phyloP scores from a whole-genome alignment of 1,140 invertebrate species.

The Ceratoteleas bidentatus region DNA sequence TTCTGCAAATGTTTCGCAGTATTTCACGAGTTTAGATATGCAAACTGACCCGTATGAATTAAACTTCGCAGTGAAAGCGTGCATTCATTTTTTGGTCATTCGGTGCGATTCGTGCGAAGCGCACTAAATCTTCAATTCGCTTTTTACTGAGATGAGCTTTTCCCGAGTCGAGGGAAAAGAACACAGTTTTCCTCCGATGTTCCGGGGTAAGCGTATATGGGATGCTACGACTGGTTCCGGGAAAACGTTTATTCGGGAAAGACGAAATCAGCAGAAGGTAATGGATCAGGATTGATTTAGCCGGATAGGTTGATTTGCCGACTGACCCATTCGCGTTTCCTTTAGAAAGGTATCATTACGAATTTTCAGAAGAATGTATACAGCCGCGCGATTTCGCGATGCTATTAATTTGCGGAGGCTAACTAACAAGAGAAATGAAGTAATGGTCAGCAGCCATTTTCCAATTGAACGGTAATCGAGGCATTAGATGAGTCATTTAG shows the following conservation, averaged over 20 bases:
- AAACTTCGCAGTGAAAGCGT: too few species aligned
- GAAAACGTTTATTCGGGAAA: not conserved
- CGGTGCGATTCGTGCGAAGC: too few species aligned
- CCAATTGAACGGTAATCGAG: constrained; percentile 65
- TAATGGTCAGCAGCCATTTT: constrained; percentile 43
- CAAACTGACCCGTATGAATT: too few species aligned
- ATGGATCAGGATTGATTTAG: not conserved
- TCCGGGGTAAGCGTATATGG: constrained; percentile 19
- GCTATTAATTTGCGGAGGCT: constrained; percentile 15
- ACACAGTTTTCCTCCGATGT: constrained; percentile 32
- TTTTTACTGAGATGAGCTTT: too few species aligned
- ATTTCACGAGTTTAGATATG: too few species aligned
- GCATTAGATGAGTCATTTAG: constrained; percentile 61
- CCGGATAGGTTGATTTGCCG: not conserved
- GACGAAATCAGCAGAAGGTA: not conserved
- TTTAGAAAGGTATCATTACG: constrained; percentile 30
- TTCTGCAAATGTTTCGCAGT: too few species aligned
- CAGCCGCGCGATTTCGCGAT: constrained; percentile 5
- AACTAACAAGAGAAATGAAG: constrained; percentile 49
- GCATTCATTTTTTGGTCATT: too few species aligned
- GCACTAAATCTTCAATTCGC: constrained; percentile 46
- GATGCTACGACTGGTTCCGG: not conserved
- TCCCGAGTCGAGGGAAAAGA: constrained; percentile 30
- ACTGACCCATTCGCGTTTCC: constrained; percentile 1
- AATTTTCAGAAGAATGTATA: constrained; percentile 27